Conservation (phyloP, 2,797 vertebrate genomes). For the Pristis pectinata region DNA sequence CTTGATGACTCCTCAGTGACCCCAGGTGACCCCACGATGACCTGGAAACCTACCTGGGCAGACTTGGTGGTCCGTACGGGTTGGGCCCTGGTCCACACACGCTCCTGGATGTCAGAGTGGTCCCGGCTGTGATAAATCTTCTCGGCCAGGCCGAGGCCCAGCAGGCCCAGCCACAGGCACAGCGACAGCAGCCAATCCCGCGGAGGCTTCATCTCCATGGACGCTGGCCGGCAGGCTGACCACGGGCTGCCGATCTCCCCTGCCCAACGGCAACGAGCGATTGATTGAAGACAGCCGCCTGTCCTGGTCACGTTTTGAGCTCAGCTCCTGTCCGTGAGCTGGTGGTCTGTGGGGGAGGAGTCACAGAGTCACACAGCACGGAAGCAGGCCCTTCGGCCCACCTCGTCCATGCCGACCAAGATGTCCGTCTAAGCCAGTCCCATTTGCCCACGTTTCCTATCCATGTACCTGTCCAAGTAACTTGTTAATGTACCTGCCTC, state of each 20-base stretch:
- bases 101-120: slow-evolving; percentile 33
- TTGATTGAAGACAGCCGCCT: neutral
- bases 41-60: slow-evolving; percentile 4
- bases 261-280: fast-evolving
- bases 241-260: neutral
- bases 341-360: neutral
- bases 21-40: too few species aligned
- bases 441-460: too few species aligned
- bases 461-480: too few species aligned
- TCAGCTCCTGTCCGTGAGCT: neutral
- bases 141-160: neutral
- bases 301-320: neutral
- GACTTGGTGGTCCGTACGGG: neutral
- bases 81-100: neutral
- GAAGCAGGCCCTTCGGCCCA: neutral
- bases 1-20: too few species aligned
- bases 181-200: too few species aligned
- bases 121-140: slow-evolving; percentile 37
- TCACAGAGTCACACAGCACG: too few species aligned
- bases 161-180: neutral
- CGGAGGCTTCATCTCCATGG: neutral
- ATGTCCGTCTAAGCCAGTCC: too few species aligned
- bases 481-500: too few species aligned
- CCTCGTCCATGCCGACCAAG: too few species aligned
- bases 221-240: neutral